These are phyloP conservation scores for Diorhabda elongata DNA, from an alignment of 1,140 invertebrate genomes.

Conservation along the genomic window DNA sequence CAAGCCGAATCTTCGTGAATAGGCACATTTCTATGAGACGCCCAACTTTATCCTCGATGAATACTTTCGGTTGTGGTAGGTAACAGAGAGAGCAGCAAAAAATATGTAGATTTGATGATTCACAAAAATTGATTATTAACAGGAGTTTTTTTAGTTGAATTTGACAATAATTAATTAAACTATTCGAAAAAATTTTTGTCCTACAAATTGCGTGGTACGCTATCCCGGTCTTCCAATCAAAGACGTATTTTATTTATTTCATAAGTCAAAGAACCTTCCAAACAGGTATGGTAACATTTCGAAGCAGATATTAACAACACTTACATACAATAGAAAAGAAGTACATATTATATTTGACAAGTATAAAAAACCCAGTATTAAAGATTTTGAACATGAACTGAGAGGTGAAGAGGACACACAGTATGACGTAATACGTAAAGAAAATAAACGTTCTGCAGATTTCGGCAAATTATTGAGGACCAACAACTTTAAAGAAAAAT, in stretches of 20 bases:
- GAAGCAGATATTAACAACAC: conserved; percentile 24
- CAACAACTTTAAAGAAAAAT: not conserved
- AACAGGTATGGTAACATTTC: conserved; percentile 29
- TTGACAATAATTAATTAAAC: no score
- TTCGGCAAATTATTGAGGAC: not conserved
- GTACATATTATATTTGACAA: conserved; percentile 23
- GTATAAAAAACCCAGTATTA: conserved; percentile 26
- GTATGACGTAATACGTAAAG: not conserved
- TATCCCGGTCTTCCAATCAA: not conserved
- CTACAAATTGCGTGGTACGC: not conserved
- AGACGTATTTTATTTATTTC: conserved; percentile 2
- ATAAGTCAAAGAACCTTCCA: conserved; percentile 24
- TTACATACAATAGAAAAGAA: conserved; percentile 30
- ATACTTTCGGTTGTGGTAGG: no score
- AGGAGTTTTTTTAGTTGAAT: no score
- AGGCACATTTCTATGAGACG: no score
- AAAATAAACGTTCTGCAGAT: not conserved
- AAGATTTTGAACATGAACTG: conserved; percentile 6
- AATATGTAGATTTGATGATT: no score
- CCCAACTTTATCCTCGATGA: no score
- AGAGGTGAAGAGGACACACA: not conserved
- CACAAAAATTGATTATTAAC: no score
- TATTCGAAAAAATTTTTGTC: no score
- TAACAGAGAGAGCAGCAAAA: no score
- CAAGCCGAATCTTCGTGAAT: no score